Base-by-base conservation (phyloP, 1,140 invertebrate genomes). In the Helicoverpa armigera region DNA sequence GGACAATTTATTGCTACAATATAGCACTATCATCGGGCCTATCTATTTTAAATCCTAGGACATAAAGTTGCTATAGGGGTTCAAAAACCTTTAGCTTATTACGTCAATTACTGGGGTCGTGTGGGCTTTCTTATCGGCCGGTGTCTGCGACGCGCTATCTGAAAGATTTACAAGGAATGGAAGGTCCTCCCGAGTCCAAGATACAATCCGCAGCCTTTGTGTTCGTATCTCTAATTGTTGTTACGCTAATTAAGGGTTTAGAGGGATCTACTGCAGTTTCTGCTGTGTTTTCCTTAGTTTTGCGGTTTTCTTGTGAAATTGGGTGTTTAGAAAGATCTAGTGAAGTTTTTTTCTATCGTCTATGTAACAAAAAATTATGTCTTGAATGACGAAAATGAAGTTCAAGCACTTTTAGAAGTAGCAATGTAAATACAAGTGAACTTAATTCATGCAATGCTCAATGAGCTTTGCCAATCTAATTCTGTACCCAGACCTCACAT, bases 61-160 rank as follows among this genome's bases (percentile, higher is more conserved):
- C 87, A 89, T 83, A 87, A 87, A 86, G 82, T 88, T 81, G 69
- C 83, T 86, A 84, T 86, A 85, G 70, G 84, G 86, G 73, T 61
- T 86, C 56, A 84, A 84, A 84, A 85, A 83, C 82, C 84, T 79
- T 85, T 77, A 74, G 79, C 76, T 87, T 91, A 89, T 90, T 89
- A 91, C 88, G 89, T 90, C 89, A 92, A 91, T 91, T 91, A 91
- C 85, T 86, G 77, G 83, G 85, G 82, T 88, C 88, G 88, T 90
- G 90, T 79, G 85, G 86, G 67, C 77, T 61, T 35, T 35, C 83
- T 90, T 92, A 92, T 91, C 91, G 79, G 54, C 79, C 65, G 13
- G 82, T 85, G 86, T 88, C 86, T 84, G 65, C 82, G 60, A 73
- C 67, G 80, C 75, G 54, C 85, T 91, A 91, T 91, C 89, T 74